Evolutionary conservation across 1,140 invertebrate species (phyloP).

Genomic region (Bombus haemorrhoidalis): DNA sequence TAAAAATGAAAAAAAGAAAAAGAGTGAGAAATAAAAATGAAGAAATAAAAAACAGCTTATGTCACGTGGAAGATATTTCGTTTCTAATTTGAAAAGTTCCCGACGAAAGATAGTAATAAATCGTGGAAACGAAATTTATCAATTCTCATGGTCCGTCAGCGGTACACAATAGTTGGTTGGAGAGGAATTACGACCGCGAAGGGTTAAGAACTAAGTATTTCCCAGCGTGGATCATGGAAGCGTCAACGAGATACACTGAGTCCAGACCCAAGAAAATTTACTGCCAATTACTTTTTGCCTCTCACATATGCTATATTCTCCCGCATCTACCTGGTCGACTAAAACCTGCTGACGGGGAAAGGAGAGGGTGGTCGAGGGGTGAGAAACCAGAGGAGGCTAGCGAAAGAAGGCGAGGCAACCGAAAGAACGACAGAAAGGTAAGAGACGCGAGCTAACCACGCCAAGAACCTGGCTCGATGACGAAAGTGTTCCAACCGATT

Average conservation of each 20-base stretch:
- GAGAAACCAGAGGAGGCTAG: background rate
- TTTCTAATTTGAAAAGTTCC: background rate
- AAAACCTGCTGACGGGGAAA: constrained; percentile 36
- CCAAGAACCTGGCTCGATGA: constrained; percentile 4
- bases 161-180: background rate
- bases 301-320: constrained; percentile 41
- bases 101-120: background rate
- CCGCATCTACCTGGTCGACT: constrained; percentile 48
- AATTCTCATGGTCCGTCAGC: background rate
- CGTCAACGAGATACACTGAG: constrained; percentile 29
- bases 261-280: constrained; percentile 52
- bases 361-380: background rate
- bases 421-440: too few relatives aligned
- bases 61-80: background rate
- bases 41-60: background rate
- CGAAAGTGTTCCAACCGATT: constrained; percentile 28
- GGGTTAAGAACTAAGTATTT: constrained; percentile 7
- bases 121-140: constrained; percentile 4
- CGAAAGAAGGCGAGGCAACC: too few relatives aligned
- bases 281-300: constrained; percentile 64
- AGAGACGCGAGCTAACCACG: too few relatives aligned
- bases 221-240: constrained; percentile 30
- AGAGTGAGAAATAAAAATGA: too few relatives aligned
- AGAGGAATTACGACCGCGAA: constrained; percentile 17
- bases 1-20: background rate